Conservation (phyloP, 2,113 vertebrate genomes). For the Sphyrna mokarran region DNA sequence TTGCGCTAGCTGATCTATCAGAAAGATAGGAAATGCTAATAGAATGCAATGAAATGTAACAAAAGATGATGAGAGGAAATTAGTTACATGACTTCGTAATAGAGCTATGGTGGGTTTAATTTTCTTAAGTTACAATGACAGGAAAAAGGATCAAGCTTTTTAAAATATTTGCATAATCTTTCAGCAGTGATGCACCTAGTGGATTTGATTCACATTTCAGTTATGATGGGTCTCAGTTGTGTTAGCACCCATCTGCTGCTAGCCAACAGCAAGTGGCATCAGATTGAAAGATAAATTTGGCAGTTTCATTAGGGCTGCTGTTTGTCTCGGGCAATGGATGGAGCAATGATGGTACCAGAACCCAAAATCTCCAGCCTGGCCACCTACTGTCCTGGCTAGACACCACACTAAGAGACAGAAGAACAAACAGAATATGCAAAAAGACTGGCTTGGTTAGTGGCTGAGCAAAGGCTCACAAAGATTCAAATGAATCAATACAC, state of each 20-base stretch:
- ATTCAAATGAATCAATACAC: background rate
- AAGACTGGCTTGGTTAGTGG: background rate
- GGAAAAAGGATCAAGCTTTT: constrained; percentile 11
- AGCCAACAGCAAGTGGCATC: background rate
- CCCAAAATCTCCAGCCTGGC: background rate
- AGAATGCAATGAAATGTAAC: constrained; percentile 13
- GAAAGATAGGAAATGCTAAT: background rate
- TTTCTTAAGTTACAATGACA: constrained; percentile 1
- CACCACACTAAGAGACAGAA: background rate
- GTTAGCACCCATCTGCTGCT: background rate
- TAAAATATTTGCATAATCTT: background rate
- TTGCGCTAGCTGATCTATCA: background rate
- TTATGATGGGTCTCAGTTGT: background rate
- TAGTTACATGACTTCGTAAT: constrained; percentile 9
- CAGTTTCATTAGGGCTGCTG: background rate
- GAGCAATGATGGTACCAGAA: background rate
- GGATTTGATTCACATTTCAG: background rate
- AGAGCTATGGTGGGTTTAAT: background rate
- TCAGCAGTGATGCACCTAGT: background rate
- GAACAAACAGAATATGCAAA: background rate
- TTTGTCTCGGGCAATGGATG: background rate
- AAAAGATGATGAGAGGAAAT: constrained; percentile 29
- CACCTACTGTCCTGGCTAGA: background rate
- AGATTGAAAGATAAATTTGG: background rate
- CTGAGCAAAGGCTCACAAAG: background rate